Evolutionary conservation across 2,888 invertebrate species (phyloP).

Genomic region (Macaria notata): DNA sequence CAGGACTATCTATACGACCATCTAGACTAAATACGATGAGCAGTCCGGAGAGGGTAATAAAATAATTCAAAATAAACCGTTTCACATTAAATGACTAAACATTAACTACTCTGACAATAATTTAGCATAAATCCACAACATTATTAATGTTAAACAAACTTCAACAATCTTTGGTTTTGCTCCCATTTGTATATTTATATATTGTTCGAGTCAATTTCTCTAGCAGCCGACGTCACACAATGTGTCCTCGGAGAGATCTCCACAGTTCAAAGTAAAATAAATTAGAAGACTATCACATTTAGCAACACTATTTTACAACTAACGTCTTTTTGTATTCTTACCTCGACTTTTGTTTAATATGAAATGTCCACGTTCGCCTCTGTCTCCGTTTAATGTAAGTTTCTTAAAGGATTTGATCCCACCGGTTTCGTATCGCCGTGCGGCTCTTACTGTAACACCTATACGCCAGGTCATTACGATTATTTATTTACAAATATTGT

Average conservation of each 20-base stretch:
- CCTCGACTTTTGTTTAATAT: conserved; percentile 70
- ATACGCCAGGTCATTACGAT: conserved; percentile 75
- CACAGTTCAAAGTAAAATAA: conserved; percentile 71
- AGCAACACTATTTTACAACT: conserved; percentile 78
- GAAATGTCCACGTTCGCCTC: conserved; percentile 65
- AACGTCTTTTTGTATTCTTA: conserved; percentile 76
- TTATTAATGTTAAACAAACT: conserved; percentile 80
- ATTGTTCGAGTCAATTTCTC: conserved; percentile 65
- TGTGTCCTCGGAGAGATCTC: conserved; percentile 72
- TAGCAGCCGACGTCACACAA: conserved; percentile 66
- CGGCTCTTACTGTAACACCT: conserved; percentile 70
- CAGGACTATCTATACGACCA: conserved; percentile 66
- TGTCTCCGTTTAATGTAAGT: conserved; percentile 75
- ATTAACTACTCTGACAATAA: conserved; percentile 77
- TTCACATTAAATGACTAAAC: conserved; percentile 66
- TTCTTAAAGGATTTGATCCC: conserved; percentile 84
- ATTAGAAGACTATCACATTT: conserved; percentile 81
- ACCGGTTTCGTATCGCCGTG: conserved; percentile 77
- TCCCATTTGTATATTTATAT: conserved; percentile 78
- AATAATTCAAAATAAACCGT: conserved; percentile 66
- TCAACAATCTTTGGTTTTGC: conserved; percentile 93
- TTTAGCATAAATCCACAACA: conserved; percentile 80
- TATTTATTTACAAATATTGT: conserved; percentile 83
- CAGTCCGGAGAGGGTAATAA: conserved; percentile 80
- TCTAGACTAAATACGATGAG: conserved; percentile 77